Conservation (phyloP, 2,888 invertebrate genomes). For the Coleophora deauratella region DNA sequence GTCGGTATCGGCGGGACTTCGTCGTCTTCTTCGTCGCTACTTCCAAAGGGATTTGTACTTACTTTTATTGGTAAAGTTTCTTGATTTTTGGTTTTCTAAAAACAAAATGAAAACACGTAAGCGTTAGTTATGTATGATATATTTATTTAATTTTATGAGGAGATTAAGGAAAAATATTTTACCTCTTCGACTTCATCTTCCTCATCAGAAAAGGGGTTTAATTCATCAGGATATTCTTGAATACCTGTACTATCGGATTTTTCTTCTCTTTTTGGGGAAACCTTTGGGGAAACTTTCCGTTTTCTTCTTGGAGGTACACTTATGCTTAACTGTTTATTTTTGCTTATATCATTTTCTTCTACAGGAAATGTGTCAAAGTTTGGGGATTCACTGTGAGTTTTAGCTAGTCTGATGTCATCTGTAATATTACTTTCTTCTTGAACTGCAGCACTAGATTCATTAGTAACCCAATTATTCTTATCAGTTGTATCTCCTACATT, state of each 20-base stretch:
- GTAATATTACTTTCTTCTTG: constrained; percentile 48
- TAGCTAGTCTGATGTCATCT: constrained; percentile 56
- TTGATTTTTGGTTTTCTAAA: not conserved
- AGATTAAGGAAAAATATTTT: constrained; percentile 8
- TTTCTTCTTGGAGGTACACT: constrained; percentile 63
- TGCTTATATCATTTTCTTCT: constrained; percentile 22
- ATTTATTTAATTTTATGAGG: constrained; percentile 2
- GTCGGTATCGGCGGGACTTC: constrained; percentile 44
- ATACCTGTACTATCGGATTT: constrained; percentile 12
- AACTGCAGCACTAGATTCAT: constrained; percentile 17
- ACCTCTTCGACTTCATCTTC: constrained; percentile 75
- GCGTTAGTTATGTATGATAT: no score
- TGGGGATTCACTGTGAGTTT: constrained; percentile 25
- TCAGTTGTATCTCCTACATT: constrained; percentile 10
- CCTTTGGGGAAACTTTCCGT: constrained; percentile 35
- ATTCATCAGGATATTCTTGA: constrained; percentile 80
- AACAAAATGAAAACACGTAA: no score
- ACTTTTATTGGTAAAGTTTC: constrained; percentile 28
- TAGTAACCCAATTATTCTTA: constrained; percentile 15
- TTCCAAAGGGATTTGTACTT: constrained; percentile 81
- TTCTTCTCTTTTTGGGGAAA: constrained; percentile 16
- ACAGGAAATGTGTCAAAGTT: constrained; percentile 17
- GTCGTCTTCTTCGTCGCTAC: constrained; percentile 76
- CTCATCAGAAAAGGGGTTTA: constrained; percentile 89
- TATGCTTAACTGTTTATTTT: constrained; percentile 38